Conservation (phyloP, 2,888 invertebrate genomes). For the Ophraella communa region DNA sequence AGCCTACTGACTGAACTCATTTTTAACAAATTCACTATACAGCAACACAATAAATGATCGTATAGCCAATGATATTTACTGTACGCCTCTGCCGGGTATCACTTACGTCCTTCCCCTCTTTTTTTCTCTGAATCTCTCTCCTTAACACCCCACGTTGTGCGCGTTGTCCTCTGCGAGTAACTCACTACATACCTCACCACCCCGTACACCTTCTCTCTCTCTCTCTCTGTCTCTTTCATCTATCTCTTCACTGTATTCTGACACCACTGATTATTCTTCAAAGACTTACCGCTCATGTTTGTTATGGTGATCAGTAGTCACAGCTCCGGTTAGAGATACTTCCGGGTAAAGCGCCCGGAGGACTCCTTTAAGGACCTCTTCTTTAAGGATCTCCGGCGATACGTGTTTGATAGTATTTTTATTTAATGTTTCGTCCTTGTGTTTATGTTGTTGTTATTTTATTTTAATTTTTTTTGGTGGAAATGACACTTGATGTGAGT, state of each 20-base stretch:
- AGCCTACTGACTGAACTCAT: no score
- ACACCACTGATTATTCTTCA: conserved; percentile 53
- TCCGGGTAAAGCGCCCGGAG: conserved; percentile 44
- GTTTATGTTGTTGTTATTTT: no score
- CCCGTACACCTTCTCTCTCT: conserved; percentile 39
- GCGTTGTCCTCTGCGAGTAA: conserved; percentile 38
- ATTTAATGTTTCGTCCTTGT: background rate
- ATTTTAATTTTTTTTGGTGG: background rate
- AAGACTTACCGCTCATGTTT: conserved; percentile 49
- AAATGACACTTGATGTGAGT: conserved; percentile 4
- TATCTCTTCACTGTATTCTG: conserved; percentile 40
- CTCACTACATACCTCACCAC: conserved; percentile 42
- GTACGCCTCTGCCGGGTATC: conserved; percentile 55
- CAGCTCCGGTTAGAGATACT: conserved; percentile 38
- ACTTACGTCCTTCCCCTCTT: conserved; percentile 29
- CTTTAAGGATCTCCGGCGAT: background rate
- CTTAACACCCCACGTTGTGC: conserved; percentile 58
- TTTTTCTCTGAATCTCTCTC: conserved; percentile 44
- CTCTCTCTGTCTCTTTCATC: conserved; percentile 36
- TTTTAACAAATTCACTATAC: no score
- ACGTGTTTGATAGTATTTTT: background rate
- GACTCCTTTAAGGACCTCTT: conserved; percentile 9
- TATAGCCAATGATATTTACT: background rate
- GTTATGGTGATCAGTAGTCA: conserved; percentile 43
- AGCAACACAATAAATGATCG: no score